These are phyloP conservation scores for Moxostoma hubbsi DNA, from an alignment of 2,797 vertebrate species.

Conservation along the genomic window DNA sequence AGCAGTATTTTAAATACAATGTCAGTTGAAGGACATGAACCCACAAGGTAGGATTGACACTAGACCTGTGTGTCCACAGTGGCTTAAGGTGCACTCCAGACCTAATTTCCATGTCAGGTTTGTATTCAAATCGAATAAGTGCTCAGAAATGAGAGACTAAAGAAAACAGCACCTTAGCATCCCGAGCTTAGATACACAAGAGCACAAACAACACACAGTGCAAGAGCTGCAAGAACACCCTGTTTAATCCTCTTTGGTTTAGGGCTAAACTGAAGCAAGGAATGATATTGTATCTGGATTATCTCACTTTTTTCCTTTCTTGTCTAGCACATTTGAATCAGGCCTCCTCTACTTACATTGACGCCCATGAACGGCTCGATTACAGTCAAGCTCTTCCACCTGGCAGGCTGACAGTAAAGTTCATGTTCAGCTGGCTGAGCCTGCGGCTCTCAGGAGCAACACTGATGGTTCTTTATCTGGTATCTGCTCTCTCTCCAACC, in stretches of 20 bases:
- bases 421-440: conserved; percentile 44
- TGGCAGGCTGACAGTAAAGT: conserved; percentile 48
- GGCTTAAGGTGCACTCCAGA: conserved; percentile 52
- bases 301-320: not conserved
- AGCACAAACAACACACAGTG: conserved; percentile 29
- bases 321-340: not conserved
- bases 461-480: conserved; percentile 35
- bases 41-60: conserved; percentile 19
- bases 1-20: not conserved
- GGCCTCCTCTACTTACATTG: not conserved
- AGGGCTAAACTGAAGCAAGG: not conserved
- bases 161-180: conserved; percentile 46
- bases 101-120: conserved; percentile 63
- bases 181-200: conserved; percentile 45
- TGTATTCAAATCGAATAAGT: conserved; percentile 58
- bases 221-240: not conserved
- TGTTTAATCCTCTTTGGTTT: not conserved
- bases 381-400: conserved; percentile 3
- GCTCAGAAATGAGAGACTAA: conserved; percentile 51
- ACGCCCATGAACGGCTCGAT: conserved; percentile 7
- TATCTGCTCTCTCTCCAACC: conserved; percentile 30
- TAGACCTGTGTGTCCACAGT: conserved; percentile 52
- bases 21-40: conserved; percentile 34
- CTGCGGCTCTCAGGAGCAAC: not conserved
- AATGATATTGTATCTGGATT: not conserved